Evolutionary conservation across 2,888 invertebrate genomes (phyloP).

Genomic region (Erebia aethiops): DNA sequence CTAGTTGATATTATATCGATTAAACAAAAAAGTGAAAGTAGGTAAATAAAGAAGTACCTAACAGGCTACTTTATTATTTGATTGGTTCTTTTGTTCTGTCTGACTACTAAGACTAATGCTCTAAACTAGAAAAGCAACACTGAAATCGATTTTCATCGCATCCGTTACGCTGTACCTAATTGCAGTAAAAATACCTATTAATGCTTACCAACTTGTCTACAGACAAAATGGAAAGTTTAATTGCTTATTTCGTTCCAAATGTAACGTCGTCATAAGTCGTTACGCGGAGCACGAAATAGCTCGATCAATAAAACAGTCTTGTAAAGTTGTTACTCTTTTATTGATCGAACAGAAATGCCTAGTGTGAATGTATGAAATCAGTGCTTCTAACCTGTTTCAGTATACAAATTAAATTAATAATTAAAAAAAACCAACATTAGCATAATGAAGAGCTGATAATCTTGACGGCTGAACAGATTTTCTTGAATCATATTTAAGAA

Average conservation of each 20-base stretch:
- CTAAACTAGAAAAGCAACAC: slow-evolving; percentile 5
- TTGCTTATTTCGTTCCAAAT: neutral
- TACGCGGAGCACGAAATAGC: neutral
- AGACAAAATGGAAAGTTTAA: slow-evolving; percentile 7
- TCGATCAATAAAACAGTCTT: slow-evolving; percentile 10
- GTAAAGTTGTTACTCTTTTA: neutral
- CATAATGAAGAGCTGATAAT: too few relatives aligned
- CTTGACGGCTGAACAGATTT: too few relatives aligned
- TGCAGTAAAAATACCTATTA: neutral
- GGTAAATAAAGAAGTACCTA: neutral
- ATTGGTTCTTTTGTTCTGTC: neutral
- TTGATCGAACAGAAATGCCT: slow-evolving; percentile 12
- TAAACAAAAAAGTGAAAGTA: neutral
- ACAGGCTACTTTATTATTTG: neutral
- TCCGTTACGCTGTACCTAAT: neutral
- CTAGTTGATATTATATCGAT: neutral
- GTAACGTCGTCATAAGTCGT: neutral
- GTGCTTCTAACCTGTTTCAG: too few relatives aligned
- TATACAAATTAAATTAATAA: too few relatives aligned
- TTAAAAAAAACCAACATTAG: too few relatives aligned
- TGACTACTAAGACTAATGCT: neutral
- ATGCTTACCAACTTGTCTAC: neutral
- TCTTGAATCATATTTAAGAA: too few relatives aligned
- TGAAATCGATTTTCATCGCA: slow-evolving; percentile 12
- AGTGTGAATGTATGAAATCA: slow-evolving; percentile 1